Conservation (phyloP, 1,140 invertebrate genomes). For the Calephelis virginiensis region DNA sequence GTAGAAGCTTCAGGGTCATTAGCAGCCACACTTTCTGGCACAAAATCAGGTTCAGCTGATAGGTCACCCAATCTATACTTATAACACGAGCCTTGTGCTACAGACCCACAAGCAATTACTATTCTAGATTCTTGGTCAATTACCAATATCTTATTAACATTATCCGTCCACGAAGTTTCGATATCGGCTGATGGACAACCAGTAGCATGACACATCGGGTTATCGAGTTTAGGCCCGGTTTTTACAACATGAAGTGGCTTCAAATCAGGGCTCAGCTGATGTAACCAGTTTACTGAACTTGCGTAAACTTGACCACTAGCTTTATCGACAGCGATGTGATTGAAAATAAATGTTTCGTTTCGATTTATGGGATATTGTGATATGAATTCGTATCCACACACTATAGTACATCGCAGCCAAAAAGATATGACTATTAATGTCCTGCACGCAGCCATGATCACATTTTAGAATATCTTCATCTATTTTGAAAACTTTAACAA, state of each 20-base stretch:
- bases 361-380: constrained; percentile 71
- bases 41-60: constrained; percentile 85
- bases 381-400: constrained; percentile 70
- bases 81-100: constrained; percentile 92
- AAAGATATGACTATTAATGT: constrained; percentile 70
- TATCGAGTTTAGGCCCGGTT: constrained; percentile 89
- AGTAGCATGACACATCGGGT: constrained; percentile 91
- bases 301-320: constrained; percentile 84
- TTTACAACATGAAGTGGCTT: constrained; percentile 83
- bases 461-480: constrained; percentile 56
- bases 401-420: constrained; percentile 65
- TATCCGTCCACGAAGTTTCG: constrained; percentile 85
- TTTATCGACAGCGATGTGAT: constrained; percentile 78
- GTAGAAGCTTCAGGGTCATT: constrained; percentile 95
- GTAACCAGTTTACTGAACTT: constrained; percentile 90
- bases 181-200: constrained; percentile 86
- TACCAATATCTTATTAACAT: constrained; percentile 95
- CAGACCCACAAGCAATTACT: constrained; percentile 93
- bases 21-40: constrained; percentile 90
- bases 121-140: constrained; percentile 89
- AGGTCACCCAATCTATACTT: constrained; percentile 92
- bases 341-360: constrained; percentile 75
- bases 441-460: constrained; percentile 65
- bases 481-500: constrained; percentile 55
- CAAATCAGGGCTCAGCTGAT: constrained; percentile 88